Evolutionary conservation across 2,113 vertebrate species (phyloP).

Genomic region (Brienomyrus longianalis): DNA sequence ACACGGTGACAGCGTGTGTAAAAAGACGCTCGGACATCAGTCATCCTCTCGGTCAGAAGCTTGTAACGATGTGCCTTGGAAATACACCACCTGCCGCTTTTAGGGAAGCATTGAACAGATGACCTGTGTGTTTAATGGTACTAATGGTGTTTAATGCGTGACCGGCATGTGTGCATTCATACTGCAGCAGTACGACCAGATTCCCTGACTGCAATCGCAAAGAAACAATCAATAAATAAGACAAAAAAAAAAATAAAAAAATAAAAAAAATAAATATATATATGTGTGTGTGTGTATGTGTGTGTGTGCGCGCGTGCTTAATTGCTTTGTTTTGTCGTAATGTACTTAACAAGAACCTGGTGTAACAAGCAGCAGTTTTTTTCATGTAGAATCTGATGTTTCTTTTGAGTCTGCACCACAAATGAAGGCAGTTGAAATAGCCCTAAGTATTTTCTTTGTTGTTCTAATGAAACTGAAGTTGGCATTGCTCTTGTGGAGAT

Average conservation of each 20-base stretch:
- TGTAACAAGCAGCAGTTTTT: conserved; percentile 40
- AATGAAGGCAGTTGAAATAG: conserved; percentile 45
- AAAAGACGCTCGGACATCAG: neutral
- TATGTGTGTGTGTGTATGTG: no score
- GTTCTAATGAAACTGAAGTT: conserved; percentile 57
- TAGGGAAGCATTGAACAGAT: neutral
- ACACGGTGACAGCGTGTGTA: neutral
- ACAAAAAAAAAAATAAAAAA: no score
- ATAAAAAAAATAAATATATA: no score
- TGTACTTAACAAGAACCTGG: conserved; percentile 31
- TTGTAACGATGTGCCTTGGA: neutral
- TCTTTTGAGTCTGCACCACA: conserved; percentile 43
- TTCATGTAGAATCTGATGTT: conserved; percentile 40
- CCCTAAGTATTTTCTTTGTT: conserved; percentile 57
- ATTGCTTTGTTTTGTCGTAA: conserved; percentile 29
- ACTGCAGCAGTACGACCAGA: neutral
- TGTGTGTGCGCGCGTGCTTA: neutral
- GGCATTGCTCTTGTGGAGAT: conserved; percentile 43
- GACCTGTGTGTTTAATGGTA: neutral
- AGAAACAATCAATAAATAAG: neutral
- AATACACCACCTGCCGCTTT: neutral
- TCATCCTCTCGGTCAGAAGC: neutral
- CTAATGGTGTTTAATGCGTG: neutral
- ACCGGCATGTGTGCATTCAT: neutral
- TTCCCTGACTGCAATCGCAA: neutral